Evolutionary conservation across 2,888 invertebrate genomes (phyloP), one percentile per base, ranked within the genome.

Genomic region (Cylindroiulus punctatus): DNA sequence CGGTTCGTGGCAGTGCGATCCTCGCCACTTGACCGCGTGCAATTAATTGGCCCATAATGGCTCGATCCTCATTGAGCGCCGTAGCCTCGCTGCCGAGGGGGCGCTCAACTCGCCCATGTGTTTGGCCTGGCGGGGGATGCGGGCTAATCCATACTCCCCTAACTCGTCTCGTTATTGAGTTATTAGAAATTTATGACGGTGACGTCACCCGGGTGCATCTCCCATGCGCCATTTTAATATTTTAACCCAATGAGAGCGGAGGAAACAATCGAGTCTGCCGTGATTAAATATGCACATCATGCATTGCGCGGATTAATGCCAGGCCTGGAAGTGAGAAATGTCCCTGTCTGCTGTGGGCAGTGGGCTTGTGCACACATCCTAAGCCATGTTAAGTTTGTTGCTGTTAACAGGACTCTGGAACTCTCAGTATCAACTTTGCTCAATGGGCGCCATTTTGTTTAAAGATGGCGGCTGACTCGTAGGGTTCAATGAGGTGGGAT

Each of bases 21-120:
- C 52, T 52, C n/a, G 47, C 47, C 47, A 47, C 47, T 22, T 1
- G 65, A 10, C 26, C 22, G 65, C 12, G 76, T 30, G 76, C 76
- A 76, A 76, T 76, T 76, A 76, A 76, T 76, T 76, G 30, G 30
- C 26, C 76, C 26, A 76, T 76, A 76, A 76, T 76, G 76, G 30
- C 14, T 52, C n/a, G n/a, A n/a, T n/a, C 14, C 12, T 14, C 30
- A 76, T 76, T 76, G 76, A 76, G 76, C 76, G 76, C 76, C 76
- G 76, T 76, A 76, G 76, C 76, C 76, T 76, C 76, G 76, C 76
- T 65, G 57, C 22, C 76, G 76, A 76, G 76, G 76, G 76, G 76
- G 76, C 76, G 76, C 76, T 65, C 26, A 8, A 8, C 22, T 26
- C 0, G 22, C 57, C 22, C 17, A 17, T 47, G 47, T 14, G 14